A percentile compares a stretch with the other conserved stretches of the same genome.
phyloP scores from a whole-genome alignment of 1,140 invertebrate genomes.

The Brachionus asplanchnoidis region DNA sequence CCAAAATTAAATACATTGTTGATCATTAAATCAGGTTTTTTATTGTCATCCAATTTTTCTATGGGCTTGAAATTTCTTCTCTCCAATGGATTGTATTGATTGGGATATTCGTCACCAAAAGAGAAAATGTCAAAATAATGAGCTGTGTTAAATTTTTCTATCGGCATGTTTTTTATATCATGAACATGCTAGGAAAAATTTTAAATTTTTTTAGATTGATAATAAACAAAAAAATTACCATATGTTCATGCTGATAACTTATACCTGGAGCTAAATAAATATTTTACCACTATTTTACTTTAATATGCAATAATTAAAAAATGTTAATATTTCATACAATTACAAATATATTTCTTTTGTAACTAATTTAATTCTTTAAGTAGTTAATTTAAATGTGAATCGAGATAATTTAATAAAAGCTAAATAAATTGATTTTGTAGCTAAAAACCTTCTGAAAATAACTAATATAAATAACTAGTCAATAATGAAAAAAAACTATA shows the following conservation, averaged over 20 bases:
- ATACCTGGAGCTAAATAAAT: conserved; percentile 8
- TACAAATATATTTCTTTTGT: too few relatives aligned
- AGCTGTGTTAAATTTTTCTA: conserved; percentile 74
- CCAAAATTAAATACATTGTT: conserved; percentile 76
- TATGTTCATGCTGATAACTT: conserved; percentile 1
- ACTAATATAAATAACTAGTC: too few relatives aligned
- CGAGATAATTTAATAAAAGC: too few relatives aligned
- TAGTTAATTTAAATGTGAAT: too few relatives aligned
- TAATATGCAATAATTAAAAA: too few relatives aligned
- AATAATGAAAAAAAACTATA: too few relatives aligned
- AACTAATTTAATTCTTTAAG: too few relatives aligned
- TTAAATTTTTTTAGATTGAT: too few relatives aligned
- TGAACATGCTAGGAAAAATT: conserved; percentile 62
- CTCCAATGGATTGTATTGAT: conserved; percentile 82
- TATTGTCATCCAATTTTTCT: background rate
- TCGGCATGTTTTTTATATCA: conserved; percentile 68
- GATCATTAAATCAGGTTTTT: conserved; percentile 71
- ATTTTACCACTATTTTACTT: background rate
- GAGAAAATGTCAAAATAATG: conserved; percentile 84
- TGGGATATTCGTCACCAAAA: conserved; percentile 82
- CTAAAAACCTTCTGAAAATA: too few relatives aligned
- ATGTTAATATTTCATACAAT: too few relatives aligned
- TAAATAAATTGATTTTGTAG: too few relatives aligned
- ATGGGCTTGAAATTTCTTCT: conserved; percentile 46
- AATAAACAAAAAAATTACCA: background rate